Evolutionary conservation across 2,797 vertebrate species (phyloP).

Genomic region (Triplophysa bombifrons): DNA sequence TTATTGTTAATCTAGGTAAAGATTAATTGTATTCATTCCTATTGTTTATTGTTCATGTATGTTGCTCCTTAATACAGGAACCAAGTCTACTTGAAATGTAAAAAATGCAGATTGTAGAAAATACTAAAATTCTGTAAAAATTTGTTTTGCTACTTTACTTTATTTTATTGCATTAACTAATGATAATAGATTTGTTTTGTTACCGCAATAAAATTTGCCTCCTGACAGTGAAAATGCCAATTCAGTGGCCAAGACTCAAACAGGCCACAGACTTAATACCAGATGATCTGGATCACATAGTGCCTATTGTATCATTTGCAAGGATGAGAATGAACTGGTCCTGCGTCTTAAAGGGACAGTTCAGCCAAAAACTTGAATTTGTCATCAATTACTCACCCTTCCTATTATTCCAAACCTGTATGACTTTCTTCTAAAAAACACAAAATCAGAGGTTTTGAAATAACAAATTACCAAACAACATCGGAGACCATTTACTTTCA

Average conservation of each 20-base stretch:
- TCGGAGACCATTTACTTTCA: too few relatives aligned
- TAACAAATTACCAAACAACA: too few relatives aligned
- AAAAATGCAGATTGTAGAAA: too few relatives aligned
- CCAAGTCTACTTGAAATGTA: not conserved
- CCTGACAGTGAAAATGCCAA: not conserved
- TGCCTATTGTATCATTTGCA: not conserved
- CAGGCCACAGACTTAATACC: not conserved
- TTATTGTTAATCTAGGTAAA: not conserved
- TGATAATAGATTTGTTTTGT: not conserved
- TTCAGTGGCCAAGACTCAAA: slow-evolving; percentile 7
- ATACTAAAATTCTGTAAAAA: too few relatives aligned
- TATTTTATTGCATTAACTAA: not conserved
- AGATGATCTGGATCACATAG: slow-evolving; percentile 1
- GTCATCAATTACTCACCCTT: too few relatives aligned
- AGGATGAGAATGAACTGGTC: not conserved
- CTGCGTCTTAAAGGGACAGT: too few relatives aligned
- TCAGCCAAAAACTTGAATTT: too few relatives aligned
- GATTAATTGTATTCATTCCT: not conserved
- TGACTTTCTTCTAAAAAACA: too few relatives aligned
- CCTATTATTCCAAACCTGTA: too few relatives aligned
- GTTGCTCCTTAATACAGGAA: not conserved
- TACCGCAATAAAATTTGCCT: not conserved
- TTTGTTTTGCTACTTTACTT: too few relatives aligned
- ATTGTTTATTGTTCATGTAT: not conserved
- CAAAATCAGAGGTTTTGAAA: too few relatives aligned